Percentiles rank a stretch among this genome's conserved stretches.
phyloP scores from a whole-genome alignment of 2,797 vertebrate species.

The Hemibagrus guttatus region DNA sequence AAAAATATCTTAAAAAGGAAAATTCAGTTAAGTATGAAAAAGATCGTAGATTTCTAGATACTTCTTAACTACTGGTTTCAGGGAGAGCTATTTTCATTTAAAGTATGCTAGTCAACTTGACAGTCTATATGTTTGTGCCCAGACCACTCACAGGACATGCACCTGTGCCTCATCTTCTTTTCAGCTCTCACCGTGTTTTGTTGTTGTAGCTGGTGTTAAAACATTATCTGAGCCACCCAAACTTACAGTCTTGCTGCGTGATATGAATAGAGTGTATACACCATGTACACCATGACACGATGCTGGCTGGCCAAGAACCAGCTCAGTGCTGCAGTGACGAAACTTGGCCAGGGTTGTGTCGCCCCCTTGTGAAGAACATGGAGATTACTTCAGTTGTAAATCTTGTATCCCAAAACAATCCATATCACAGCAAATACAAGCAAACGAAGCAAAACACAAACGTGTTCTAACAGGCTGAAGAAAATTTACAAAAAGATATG shows the following conservation, averaged over 20 bases:
- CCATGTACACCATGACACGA: neutral
- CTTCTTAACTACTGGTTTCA: neutral
- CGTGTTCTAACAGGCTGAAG: too few species aligned
- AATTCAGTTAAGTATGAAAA: neutral
- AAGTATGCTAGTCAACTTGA: neutral
- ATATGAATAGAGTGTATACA: neutral
- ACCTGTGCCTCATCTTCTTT: neutral
- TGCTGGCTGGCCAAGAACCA: neutral
- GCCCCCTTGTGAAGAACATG: neutral
- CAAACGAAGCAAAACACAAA: neutral
- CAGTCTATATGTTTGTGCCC: neutral
- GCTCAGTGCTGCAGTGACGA: neutral
- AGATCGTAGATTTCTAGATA: neutral
- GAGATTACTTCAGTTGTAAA: neutral
- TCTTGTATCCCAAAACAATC: neutral
- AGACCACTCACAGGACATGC: neutral
- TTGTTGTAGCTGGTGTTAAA: neutral
- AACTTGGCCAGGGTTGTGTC: neutral
- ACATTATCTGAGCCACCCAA: neutral
- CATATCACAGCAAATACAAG: neutral
- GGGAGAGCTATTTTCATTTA: neutral
- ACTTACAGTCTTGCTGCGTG: neutral
- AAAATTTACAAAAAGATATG: neutral
- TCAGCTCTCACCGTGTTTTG: too few species aligned
- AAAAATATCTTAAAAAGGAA: neutral